Base-by-base conservation (phyloP, 1,140 invertebrate species). In the Ladona fulva region DNA sequence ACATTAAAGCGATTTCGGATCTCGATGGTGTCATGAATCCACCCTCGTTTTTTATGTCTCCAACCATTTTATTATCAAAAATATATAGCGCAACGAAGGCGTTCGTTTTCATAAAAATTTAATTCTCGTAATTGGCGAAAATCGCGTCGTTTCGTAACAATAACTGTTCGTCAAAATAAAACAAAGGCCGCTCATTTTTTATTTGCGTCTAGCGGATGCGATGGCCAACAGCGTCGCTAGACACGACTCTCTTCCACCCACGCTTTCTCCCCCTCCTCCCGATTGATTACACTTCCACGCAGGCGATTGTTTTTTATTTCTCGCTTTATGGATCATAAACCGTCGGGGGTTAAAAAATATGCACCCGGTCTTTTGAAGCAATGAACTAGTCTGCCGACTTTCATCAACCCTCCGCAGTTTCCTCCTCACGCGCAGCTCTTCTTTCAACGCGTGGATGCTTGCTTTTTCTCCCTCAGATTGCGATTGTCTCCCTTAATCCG, bases 301-400 rank as follows among this genome's bases (percentile, higher is more conserved):
- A 29, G 24, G 75, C 42, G 24, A 76, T 76, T 76, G 25, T 76
- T 76, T 76, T 74, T 42, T 76, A 76, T 76, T 76, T 42, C 42
- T 25, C 42, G n/a, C 52, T 66, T 66, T 66, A 66, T 66, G 52
- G 52, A 19, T 66, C 52, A 66, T 66, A 66, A 66, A 66, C 14
- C 52, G 52, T 22, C n/a, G 52, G 52, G 16, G 52, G 14, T 66
- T 16, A 66, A 66, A 66, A 66, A 66, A 66, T 66, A 66, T 66
- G 52, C 52, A 66, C 52, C 52, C 52, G 52, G n/a, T 66, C 52
- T 22, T 66, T 66, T 22, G 52, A 66, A 66, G n/a, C 52, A 16
- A 66, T 66, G 52, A 66, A 66, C 16, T 66, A 66, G 52, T 66
- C 52, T 66, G 52, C 16, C 52, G 52, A 66, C 52, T 66, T 66